Evolutionary conservation across 2,113 vertebrate genomes (phyloP).

Genomic region (Chaenocephalus aceratus): DNA sequence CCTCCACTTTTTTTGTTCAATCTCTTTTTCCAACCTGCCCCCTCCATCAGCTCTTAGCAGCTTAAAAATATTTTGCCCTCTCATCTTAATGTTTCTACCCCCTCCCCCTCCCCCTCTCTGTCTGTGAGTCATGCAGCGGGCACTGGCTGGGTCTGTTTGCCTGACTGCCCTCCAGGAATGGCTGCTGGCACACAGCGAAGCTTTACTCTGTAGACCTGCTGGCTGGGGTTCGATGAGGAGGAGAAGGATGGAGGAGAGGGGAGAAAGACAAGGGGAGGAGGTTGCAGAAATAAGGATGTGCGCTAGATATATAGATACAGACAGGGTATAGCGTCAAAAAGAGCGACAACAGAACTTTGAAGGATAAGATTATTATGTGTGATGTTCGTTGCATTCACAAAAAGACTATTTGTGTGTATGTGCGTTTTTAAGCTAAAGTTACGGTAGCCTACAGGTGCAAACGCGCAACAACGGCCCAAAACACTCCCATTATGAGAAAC

Average conservation of each 20-base stretch:
- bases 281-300: conserved; percentile 21
- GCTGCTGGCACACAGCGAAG: conserved; percentile 69
- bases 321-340: conserved; percentile 35
- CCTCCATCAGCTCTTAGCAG: conserved; percentile 57
- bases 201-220: conserved; percentile 66
- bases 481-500: too few species aligned
- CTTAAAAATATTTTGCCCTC: conserved; percentile 56
- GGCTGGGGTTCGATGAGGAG: conserved; percentile 50
- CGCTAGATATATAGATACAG: conserved; percentile 33
- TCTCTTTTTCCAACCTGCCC: conserved; percentile 43
- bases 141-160: conserved; percentile 74
- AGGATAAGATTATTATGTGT: conserved; percentile 17
- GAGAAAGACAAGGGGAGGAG: conserved; percentile 1
- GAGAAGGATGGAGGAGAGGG: conserved; percentile 12
- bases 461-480: too few species aligned
- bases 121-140: conserved; percentile 66
- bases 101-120: conserved; percentile 19
- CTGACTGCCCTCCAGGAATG: conserved; percentile 83
- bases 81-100: conserved; percentile 50
- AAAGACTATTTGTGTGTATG: conserved; percentile 1
- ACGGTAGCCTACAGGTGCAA: too few species aligned
- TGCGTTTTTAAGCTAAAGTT: not conserved
- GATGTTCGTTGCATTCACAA: conserved; percentile 41
- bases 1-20: too few species aligned
- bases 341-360: conserved; percentile 48